These are phyloP conservation scores for Cybosia mesomella DNA, from an alignment of 2,888 invertebrate species.

Conservation along the genomic window DNA sequence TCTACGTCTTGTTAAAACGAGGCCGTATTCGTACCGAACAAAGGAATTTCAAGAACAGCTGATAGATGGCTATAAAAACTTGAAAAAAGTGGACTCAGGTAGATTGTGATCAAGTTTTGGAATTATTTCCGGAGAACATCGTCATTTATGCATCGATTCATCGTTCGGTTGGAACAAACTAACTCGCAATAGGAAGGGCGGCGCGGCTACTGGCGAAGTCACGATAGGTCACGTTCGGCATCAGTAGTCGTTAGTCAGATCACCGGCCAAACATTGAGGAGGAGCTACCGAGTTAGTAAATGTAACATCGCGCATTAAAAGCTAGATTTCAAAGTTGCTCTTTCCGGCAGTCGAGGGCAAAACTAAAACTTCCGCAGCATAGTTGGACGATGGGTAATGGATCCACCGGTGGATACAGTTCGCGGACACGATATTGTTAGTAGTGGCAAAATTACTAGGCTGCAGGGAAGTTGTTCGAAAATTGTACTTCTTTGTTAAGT, in stretches of 20 bases:
- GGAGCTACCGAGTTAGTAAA: slow-evolving; percentile 56
- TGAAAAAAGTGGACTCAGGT: slow-evolving; percentile 44
- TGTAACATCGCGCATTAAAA: slow-evolving; percentile 49
- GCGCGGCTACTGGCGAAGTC: slow-evolving; percentile 2
- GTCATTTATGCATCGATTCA: slow-evolving; percentile 22
- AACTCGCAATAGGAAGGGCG: slow-evolving; percentile 17
- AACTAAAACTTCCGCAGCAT: slow-evolving; percentile 67
- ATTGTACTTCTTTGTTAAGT: slow-evolving; percentile 1
- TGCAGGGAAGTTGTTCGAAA: slow-evolving; percentile 18
- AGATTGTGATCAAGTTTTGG: slow-evolving; percentile 39
- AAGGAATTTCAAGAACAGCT: slow-evolving; percentile 56
- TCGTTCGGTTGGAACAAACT: slow-evolving; percentile 28
- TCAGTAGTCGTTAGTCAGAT: slow-evolving; percentile 37
- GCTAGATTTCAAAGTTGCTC: slow-evolving; percentile 62
- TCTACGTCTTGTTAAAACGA: slow-evolving; percentile 41
- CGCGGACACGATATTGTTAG: slow-evolving; percentile 59
- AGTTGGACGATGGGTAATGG: slow-evolving; percentile 64
- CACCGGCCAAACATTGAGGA: slow-evolving; percentile 48
- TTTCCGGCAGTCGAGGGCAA: slow-evolving; percentile 38
- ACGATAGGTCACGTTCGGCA: slow-evolving; percentile 21
- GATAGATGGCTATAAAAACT: slow-evolving; percentile 47
- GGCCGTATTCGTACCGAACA: slow-evolving; percentile 39
- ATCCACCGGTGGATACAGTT: slow-evolving; percentile 63
- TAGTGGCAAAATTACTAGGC: no score
- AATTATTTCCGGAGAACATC: slow-evolving; percentile 40